Evolutionary conservation across 2,888 invertebrate genomes (phyloP).

Genomic region (Lissonota sp.): DNA sequence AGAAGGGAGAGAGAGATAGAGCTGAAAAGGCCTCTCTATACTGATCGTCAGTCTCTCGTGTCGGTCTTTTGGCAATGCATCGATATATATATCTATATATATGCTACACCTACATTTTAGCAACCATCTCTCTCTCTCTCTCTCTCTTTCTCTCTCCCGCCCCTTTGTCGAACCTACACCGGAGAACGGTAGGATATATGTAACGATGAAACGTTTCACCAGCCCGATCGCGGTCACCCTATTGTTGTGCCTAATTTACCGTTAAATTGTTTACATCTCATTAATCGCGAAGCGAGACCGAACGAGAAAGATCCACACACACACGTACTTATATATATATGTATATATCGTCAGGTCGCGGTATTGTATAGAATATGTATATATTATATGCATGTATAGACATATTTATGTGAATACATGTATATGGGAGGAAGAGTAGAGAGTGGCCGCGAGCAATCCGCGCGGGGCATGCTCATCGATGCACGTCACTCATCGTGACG

Average conservation of each 20-base stretch:
- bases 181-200: conserved; percentile 37
- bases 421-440: conserved; percentile 65
- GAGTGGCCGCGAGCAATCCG: conserved; percentile 67
- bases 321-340: too few relatives aligned
- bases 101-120: too few relatives aligned
- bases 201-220: conserved; percentile 43
- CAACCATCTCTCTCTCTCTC: conserved; percentile 18
- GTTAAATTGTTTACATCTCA: conserved; percentile 84
- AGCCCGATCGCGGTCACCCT: conserved; percentile 69
- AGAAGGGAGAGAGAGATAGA: conserved; percentile 13
- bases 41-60: conserved; percentile 54
- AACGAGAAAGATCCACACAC: conserved; percentile 35
- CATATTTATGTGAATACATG: background rate
- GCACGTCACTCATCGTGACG: conserved; percentile 77
- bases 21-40: conserved; percentile 15
- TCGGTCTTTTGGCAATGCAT: conserved; percentile 48
- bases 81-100: conserved; percentile 20
- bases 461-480: conserved; percentile 79
- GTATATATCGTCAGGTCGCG: conserved; percentile 13
- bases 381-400: conserved; percentile 9
- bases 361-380: conserved; percentile 26
- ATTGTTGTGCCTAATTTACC: conserved; percentile 83
- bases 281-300: conserved; percentile 77
- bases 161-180: too few relatives aligned
- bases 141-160: conserved; percentile 23